Conservation (phyloP, 2,113 vertebrate genomes). For the Apteryx owenii region DNA sequence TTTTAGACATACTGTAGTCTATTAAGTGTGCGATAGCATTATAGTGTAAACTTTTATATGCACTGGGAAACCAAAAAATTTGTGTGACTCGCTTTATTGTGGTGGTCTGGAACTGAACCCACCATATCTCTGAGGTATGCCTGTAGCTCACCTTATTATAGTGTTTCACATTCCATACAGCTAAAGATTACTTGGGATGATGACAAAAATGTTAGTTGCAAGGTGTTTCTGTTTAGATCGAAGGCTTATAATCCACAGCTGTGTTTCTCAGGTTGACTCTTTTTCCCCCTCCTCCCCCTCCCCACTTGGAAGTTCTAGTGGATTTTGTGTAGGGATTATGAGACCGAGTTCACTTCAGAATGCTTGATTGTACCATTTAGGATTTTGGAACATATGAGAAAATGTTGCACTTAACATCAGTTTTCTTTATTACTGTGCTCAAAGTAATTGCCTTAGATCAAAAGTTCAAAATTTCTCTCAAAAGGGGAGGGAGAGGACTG, state of each 20-base stretch:
- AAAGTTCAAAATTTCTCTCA: not conserved
- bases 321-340: not conserved
- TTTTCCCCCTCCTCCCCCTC: too few relatives aligned
- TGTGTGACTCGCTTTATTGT: too few relatives aligned
- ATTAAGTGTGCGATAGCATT: too few relatives aligned
- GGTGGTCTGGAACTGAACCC: too few relatives aligned
- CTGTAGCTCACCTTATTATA: too few relatives aligned
- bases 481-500: not conserved
- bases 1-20: too few relatives aligned
- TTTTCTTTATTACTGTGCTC: not conserved
- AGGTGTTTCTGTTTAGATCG: not conserved
- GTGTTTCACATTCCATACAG: not conserved
- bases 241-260: not conserved
- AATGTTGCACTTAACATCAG: fast-evolving
- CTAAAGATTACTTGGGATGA: not conserved
- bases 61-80: too few relatives aligned
- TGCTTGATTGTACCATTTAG: not conserved
- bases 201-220: not conserved
- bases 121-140: too few relatives aligned
- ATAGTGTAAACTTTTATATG: too few relatives aligned
- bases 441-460: not conserved
- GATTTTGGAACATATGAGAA: not conserved
- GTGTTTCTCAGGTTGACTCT: not conserved
- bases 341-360: not conserved
- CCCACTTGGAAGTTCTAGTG: not conserved